phyloP scores from a whole-genome alignment of 2,797 vertebrate species.

The Cheirogaleus major region DNA sequence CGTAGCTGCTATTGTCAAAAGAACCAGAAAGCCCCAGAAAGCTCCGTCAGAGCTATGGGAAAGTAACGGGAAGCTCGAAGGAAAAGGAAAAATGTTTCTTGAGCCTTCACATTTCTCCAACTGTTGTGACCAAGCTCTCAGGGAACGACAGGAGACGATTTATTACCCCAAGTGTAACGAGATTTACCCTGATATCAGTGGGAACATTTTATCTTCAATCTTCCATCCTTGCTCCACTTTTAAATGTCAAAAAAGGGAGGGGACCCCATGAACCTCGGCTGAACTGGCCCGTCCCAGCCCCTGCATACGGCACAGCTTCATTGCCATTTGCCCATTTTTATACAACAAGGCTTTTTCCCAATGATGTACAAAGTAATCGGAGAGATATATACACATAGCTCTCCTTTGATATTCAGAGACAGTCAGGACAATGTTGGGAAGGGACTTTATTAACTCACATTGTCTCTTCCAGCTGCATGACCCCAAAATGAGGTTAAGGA shows the following conservation, averaged over 20 bases:
- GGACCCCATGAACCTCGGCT: rapidly evolving
- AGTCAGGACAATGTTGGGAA: not conserved
- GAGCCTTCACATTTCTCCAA: not conserved
- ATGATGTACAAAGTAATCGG: not conserved
- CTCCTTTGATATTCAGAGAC: not conserved
- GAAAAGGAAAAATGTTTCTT: not conserved
- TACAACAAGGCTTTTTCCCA: not conserved
- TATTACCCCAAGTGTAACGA: not conserved
- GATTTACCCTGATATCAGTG: not conserved
- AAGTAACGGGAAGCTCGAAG: rapidly evolving
- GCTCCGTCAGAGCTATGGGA: not conserved
- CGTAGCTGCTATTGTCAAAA: not conserved
- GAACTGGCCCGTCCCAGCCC: no score
- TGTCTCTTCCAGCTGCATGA: not conserved
- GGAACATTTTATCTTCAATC: not conserved
- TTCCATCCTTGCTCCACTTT: not conserved
- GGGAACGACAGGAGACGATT: not conserved
- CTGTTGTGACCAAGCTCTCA: not conserved
- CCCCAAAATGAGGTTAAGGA: not conserved
- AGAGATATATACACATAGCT: no score
- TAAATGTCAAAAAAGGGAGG: not conserved
- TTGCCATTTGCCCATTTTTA: not conserved
- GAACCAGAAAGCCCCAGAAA: not conserved
- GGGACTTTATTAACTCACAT: not conserved
- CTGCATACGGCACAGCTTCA: rapidly evolving